phyloP scores from a whole-genome alignment of 1,140 invertebrate species.

The Bombus breviceps region DNA sequence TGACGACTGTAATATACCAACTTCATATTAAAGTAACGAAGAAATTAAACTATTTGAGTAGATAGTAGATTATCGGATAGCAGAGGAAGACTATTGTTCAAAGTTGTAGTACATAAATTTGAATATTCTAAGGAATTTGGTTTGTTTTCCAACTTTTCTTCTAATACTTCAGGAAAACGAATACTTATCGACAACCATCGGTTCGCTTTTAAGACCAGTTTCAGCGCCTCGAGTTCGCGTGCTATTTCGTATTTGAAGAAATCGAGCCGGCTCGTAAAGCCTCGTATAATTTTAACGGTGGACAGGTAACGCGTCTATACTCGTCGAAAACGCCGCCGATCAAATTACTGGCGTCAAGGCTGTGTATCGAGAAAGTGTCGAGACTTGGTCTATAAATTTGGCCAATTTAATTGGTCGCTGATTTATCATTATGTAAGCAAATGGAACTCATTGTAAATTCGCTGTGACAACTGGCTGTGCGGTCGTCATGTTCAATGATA shows the following conservation, averaged over 20 bases:
- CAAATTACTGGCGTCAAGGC: constrained; percentile 52
- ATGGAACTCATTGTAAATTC: constrained; percentile 26
- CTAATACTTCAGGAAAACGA: neutral
- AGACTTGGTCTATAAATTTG: constrained; percentile 36
- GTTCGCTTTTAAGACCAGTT: neutral
- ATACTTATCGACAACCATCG: neutral
- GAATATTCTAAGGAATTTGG: neutral
- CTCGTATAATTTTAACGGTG: constrained; percentile 47
- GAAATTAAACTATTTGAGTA: no score
- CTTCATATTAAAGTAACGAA: no score
- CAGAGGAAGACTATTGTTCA: no score
- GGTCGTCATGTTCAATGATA: constrained; percentile 2
- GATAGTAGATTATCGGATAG: no score
- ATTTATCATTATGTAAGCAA: constrained; percentile 38
- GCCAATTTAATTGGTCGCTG: constrained; percentile 38
- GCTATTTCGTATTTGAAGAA: constrained; percentile 54
- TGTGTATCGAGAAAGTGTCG: constrained; percentile 33
- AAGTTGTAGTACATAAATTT: neutral
- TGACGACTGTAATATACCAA: no score
- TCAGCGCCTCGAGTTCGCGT: constrained; percentile 38
- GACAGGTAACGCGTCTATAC: constrained; percentile 43
- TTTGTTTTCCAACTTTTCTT: neutral
- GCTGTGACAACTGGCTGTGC: neutral
- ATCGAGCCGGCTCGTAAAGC: constrained; percentile 63
- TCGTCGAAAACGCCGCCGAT: constrained; percentile 46